Base-by-base conservation (phyloP, 1,140 invertebrate genomes). In the Spodoptera frugiperda region DNA sequence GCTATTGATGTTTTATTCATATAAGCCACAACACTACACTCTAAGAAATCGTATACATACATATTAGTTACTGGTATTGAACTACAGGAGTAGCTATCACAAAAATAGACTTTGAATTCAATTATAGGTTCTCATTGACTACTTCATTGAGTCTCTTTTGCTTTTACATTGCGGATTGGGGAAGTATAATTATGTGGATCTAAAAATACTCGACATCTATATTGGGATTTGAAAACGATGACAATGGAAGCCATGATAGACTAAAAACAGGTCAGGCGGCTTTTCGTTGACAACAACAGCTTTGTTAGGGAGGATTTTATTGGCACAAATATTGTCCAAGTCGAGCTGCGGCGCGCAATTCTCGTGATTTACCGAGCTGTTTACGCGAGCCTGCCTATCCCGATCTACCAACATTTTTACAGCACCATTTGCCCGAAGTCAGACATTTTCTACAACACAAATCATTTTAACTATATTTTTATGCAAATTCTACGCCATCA, bases 291-390 rank as follows among this genome's bases (percentile, higher is more conserved):
- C 88, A 91, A 91, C 88, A 91, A 91, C 87, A 91, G 87, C 89
- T 90, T 91, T 91, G 89, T 91, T 87, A 87, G 83, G 81, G 87
- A 86, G 82, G 84, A 88, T 91, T 91, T 90, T 93, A 92, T 91
- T 93, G 90, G 87, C 89, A 90, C 87, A 92, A 92, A 91, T 91
- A 93, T 90, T 90, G 89, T 89, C 83, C 84, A 89, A 90, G 89
- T 87, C 81, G 83, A 85, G 85, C 81, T 87, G 86, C 83, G 87
- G 84, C 85, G 84, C 84, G 83, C 80, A 85, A 82, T 89, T 83
- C 81, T 84, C 78, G 86, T 91, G 90, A 93, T 93, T 93, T 93
- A 93, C 86, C 79, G 90, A 84, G 82, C 87, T 92, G 89, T 93
- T 91, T 93, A 91, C 91, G 84, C 82, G 84, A 83, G 84, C 73